These are phyloP conservation scores for Botia kubotai DNA, from an alignment of 2,797 vertebrate species.

Conservation along the genomic window DNA sequence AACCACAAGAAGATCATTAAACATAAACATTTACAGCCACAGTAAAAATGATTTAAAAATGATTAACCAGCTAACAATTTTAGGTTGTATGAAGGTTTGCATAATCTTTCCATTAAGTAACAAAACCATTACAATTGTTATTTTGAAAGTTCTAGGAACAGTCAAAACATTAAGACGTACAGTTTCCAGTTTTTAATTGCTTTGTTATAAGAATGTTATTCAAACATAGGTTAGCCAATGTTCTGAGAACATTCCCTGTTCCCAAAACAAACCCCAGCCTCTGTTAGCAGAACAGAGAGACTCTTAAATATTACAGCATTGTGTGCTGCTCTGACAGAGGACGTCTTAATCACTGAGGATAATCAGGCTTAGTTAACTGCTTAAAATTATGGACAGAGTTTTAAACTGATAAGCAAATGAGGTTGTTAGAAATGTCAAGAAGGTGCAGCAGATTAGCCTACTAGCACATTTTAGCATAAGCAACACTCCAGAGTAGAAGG, in stretches of 20 bases:
- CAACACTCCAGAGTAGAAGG: slow-evolving; percentile 9
- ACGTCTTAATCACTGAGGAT: slow-evolving; percentile 72
- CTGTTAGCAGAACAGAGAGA: slow-evolving; percentile 3
- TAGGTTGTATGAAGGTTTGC: too few species aligned
- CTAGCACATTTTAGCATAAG: background rate
- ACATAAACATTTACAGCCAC: background rate
- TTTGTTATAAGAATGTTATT: too few species aligned
- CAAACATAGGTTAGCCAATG: too few species aligned
- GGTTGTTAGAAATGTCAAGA: slow-evolving; percentile 48
- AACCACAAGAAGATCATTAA: slow-evolving; percentile 7
- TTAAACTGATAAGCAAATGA: slow-evolving; percentile 56
- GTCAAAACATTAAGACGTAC: too few species aligned
- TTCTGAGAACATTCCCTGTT: too few species aligned
- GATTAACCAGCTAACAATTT: too few species aligned
- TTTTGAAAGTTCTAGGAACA: too few species aligned
- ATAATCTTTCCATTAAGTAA: too few species aligned
- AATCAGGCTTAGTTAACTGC: slow-evolving; percentile 60
- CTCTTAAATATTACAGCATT: slow-evolving; percentile 51
- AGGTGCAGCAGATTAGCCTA: slow-evolving; percentile 39
- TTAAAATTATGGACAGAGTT: slow-evolving; percentile 57
- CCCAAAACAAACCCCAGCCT: slow-evolving; percentile 33
- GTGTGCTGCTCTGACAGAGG: slow-evolving; percentile 67
- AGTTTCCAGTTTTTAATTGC: too few species aligned
- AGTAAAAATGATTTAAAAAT: slow-evolving; percentile 8
- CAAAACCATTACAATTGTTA: too few species aligned